phyloP scores from a whole-genome alignment of 2,888 invertebrate genomes.

The Drosophila nr. fundita region DNA sequence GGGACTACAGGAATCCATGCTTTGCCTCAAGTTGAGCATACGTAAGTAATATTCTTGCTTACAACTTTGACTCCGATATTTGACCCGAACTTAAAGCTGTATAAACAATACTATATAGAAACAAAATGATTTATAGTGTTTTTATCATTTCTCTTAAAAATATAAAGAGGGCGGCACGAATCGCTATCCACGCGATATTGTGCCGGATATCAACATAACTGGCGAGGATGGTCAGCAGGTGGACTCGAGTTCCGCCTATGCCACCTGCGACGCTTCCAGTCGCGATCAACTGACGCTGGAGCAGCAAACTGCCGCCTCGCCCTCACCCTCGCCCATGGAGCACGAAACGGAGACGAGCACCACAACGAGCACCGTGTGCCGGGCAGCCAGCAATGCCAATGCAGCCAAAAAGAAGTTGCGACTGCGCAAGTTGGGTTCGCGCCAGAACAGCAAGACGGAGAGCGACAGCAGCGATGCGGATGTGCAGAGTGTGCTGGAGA shows the following conservation, averaged over 20 bases:
- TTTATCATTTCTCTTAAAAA: background rate
- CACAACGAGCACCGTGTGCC: constrained; percentile 63
- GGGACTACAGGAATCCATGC: constrained; percentile 79
- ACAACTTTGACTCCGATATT: background rate
- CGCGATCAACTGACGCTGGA: constrained; percentile 71
- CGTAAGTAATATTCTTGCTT: constrained; percentile 64
- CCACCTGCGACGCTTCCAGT: constrained; percentile 54
- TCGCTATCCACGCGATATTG: constrained; percentile 68
- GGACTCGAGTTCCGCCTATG: constrained; percentile 56
- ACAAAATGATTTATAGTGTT: background rate
- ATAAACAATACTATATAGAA: background rate
- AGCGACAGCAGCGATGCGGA: constrained; percentile 84
- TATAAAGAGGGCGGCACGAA: constrained; percentile 74
- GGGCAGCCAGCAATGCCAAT: constrained; percentile 47
- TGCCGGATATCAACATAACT: constrained; percentile 84
- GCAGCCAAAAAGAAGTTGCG: constrained; percentile 82
- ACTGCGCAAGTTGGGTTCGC: constrained; percentile 84
- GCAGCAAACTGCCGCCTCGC: constrained; percentile 74
- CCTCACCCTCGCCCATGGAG: constrained; percentile 58
- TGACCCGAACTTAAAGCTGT: background rate
- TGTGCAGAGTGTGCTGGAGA: constrained; percentile 79
- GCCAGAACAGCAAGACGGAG: constrained; percentile 85
- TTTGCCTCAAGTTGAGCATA: constrained; percentile 79
- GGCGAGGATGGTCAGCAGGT: constrained; percentile 76
- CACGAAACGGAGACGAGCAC: constrained; percentile 74